Base-by-base conservation (phyloP, 1,140 invertebrate genomes). In the Monomorium pharaonis region DNA sequence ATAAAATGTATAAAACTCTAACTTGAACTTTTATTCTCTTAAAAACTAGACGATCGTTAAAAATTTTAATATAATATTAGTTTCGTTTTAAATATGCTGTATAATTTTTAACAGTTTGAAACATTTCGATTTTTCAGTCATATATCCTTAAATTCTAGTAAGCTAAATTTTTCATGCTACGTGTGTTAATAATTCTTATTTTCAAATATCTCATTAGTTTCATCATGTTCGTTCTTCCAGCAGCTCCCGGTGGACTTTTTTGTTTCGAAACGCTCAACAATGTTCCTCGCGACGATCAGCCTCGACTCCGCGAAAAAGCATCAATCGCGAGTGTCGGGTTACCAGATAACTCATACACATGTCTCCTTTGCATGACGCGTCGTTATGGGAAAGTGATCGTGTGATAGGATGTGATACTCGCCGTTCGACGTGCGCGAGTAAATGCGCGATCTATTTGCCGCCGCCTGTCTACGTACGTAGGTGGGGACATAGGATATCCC, bases 391-490 rank as follows among this genome's bases (percentile, higher is more conserved):
- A 44, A 27, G 21, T 14, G 49, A 85, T 80, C 27, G 74, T 27
- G 37, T 9, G 75, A 78, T 77, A 33, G 44, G 5, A 21, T 42
- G 21, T 42, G 62, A 47, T 88, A 63, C 54, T n/a, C 16, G 44
- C 18, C 21, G 44, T 69, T 76, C 33, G 44, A 75, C 51, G 54
- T 30, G 12, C 18, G n/a, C 21, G 24, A 16, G 33, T 72, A 33
- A 85, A 78, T 67, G 67, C 67, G 56, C 27, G 87, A 81, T 85
- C 76, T 86, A 76, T 89, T 88, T 88, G 76, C 69, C 67, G 62
- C 3, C 44, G 47, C 21, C 47, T 42, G 24, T 78, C 86, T 51
- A 80, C 72, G 56, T 42, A 77, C 47, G 81, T 69, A 54, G 54
- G 62, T 67, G 14, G 30, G 33, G 33, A 72, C 56, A 76, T 54